Evolutionary conservation across 2,888 invertebrate species (phyloP).

Genomic region (Thereva nobilitata): DNA sequence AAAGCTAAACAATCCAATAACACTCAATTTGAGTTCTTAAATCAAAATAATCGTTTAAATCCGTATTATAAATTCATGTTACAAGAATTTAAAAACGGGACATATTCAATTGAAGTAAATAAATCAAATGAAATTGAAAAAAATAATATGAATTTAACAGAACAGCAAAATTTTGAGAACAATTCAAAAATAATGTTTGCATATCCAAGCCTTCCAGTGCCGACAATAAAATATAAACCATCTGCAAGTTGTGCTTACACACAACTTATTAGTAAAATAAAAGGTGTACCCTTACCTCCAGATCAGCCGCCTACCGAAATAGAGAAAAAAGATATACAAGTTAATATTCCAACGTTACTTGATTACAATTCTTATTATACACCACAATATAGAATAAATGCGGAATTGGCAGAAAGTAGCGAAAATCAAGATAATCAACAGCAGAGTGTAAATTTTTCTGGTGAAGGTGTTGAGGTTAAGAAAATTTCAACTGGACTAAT

Average conservation of each 20-base stretch:
- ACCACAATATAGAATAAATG: conserved; percentile 4
- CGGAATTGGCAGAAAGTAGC: no score
- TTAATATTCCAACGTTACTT: conserved; percentile 17
- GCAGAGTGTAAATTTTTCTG: not conserved
- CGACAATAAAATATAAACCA: conserved; percentile 75
- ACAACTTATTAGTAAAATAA: conserved; percentile 83
- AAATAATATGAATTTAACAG: conserved; percentile 39
- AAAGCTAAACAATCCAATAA: conserved; percentile 96
- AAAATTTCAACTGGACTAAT: conserved; percentile 57
- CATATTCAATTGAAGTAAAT: conserved; percentile 60
- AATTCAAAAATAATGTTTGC: conserved; percentile 28
- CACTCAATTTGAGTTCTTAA: conserved; percentile 90
- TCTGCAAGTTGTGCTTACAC: conserved; percentile 87
- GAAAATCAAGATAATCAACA: conserved; percentile 1
- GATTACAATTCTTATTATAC: conserved; percentile 29
- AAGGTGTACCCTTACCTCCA: conserved; percentile 63
- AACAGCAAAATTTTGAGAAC: conserved; percentile 15
- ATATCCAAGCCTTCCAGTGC: conserved; percentile 55
- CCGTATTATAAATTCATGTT: conserved; percentile 85
- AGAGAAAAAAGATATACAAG: conserved; percentile 23
- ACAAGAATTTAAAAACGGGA: conserved; percentile 69
- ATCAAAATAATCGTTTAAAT: conserved; percentile 81
- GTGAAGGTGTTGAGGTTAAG: conserved; percentile 49
- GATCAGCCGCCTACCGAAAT: conserved; percentile 27
- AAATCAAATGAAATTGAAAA: conserved; percentile 37